These are phyloP conservation scores for Plecotus auritus DNA, from an alignment of 2,113 vertebrate genomes.

Conservation along the genomic window DNA sequence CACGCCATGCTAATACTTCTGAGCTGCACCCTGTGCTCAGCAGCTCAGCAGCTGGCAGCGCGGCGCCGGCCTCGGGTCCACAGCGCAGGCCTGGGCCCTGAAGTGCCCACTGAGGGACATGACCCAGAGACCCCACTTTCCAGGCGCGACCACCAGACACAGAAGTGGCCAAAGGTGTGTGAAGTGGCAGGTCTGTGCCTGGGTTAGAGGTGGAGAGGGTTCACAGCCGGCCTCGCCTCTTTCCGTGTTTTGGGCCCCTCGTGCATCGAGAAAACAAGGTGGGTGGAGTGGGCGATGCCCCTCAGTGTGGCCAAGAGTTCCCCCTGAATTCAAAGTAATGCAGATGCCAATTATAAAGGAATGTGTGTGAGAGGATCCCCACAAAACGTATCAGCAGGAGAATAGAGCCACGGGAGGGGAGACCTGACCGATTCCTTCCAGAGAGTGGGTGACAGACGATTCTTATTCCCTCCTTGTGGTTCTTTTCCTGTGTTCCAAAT, in stretches of 20 bases:
- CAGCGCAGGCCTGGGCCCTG: background rate
- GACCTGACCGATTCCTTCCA: background rate
- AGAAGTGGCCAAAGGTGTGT: background rate
- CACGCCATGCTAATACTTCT: rapidly evolving
- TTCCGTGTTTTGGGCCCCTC: background rate
- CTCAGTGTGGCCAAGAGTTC: background rate
- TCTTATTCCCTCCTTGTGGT: background rate
- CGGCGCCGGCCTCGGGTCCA: background rate
- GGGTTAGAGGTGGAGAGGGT: background rate
- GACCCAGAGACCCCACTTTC: background rate
- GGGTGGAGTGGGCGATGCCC: background rate
- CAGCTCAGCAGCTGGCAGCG: background rate
- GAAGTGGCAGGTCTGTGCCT: background rate
- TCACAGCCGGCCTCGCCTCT: background rate
- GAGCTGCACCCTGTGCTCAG: background rate
- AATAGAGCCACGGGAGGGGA: too few relatives aligned
- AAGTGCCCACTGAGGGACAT: background rate
- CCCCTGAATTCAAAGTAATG: background rate
- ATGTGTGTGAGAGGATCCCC: background rate
- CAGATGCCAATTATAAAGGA: background rate
- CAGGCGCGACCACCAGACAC: background rate
- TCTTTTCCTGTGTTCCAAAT: background rate
- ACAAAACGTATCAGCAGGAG: background rate
- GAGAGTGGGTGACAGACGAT: background rate
- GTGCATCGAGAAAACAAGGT: background rate